phyloP scores from a whole-genome alignment of 2,113 vertebrate genomes.

The Gasterosteus nipponicus region DNA sequence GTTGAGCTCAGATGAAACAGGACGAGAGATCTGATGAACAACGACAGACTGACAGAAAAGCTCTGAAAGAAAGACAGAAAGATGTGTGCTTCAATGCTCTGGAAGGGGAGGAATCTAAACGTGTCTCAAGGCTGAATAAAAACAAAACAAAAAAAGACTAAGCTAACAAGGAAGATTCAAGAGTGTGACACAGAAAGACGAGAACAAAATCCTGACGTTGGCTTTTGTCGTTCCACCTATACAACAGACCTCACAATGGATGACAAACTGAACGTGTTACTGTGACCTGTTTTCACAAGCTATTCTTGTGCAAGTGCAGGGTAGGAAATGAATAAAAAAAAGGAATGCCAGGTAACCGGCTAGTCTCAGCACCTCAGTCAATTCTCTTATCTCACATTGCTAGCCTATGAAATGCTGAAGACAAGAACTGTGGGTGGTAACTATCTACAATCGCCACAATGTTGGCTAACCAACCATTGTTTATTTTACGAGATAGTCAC shows the following conservation, averaged over 20 bases:
- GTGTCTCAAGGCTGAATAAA: neutral
- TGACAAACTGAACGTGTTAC: neutral
- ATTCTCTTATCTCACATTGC: slow-evolving; percentile 42
- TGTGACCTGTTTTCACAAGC: slow-evolving; percentile 8
- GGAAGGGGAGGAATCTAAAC: neutral
- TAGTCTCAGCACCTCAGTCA: neutral
- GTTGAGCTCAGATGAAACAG: slow-evolving; percentile 19
- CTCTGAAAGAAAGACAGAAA: slow-evolving; percentile 1
- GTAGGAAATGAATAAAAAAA: slow-evolving; percentile 2
- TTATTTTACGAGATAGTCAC: slow-evolving; percentile 25
- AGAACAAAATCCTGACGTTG: neutral
- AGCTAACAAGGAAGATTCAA: neutral
- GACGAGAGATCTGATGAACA: slow-evolving; percentile 7
- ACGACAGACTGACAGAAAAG: neutral
- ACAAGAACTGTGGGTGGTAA: slow-evolving; percentile 8
- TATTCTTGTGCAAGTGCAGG: slow-evolving; percentile 12
- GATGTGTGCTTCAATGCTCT: neutral
- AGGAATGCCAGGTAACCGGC: slow-evolving; percentile 5
- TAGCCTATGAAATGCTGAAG: slow-evolving; percentile 34
- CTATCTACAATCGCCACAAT: slow-evolving; percentile 1
- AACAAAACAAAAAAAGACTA: neutral
- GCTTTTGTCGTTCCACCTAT: neutral
- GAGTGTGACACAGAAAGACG: neutral
- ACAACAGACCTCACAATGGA: neutral
- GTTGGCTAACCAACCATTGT: slow-evolving; percentile 20